Evolutionary conservation across 1,140 invertebrate species (phyloP).

Genomic region (Lordiphosa stackelbergi): DNA sequence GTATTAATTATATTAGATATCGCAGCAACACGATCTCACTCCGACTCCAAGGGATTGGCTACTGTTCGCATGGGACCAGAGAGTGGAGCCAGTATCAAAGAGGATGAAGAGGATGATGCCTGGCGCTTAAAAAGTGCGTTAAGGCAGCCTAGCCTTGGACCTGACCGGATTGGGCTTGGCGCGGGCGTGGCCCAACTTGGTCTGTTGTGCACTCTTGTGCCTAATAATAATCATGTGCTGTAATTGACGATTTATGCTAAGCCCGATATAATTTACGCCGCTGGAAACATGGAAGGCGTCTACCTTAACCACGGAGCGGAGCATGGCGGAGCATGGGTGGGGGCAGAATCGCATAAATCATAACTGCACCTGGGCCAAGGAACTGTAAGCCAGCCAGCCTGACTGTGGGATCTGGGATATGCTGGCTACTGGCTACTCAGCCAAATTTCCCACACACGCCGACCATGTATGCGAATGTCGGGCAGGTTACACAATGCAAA

Average conservation of each 20-base stretch:
- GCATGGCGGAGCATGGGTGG: slow-evolving; percentile 4
- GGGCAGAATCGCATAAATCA: slow-evolving; percentile 55
- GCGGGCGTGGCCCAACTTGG: slow-evolving; percentile 47
- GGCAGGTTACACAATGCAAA: slow-evolving; percentile 60
- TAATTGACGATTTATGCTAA: slow-evolving; percentile 74
- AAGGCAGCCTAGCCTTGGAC: slow-evolving; percentile 33
- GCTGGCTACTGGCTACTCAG: slow-evolving; percentile 29
- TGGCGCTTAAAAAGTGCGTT: slow-evolving; percentile 64
- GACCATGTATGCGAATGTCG: slow-evolving; percentile 47
- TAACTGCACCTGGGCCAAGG: slow-evolving; percentile 61
- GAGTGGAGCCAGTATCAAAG: slow-evolving; percentile 24
- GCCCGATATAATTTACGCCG: slow-evolving; percentile 73
- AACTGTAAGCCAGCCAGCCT: slow-evolving; percentile 13
- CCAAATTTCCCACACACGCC: slow-evolving; percentile 65
- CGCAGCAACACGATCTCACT: slow-evolving; percentile 45
- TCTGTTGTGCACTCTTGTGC: slow-evolving; percentile 30
- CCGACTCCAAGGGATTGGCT: slow-evolving; percentile 14
- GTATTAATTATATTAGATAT: slow-evolving; percentile 72
- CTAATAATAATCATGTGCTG: slow-evolving; percentile 74
- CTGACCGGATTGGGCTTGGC: slow-evolving; percentile 67
- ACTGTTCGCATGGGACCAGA: slow-evolving; percentile 21
- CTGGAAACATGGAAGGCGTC: slow-evolving; percentile 56
- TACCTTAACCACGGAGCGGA: slow-evolving; percentile 39
- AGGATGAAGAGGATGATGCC: slow-evolving; percentile 46
- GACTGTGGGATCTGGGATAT: slow-evolving; percentile 8